Percentiles rank a stretch among this genome's conserved stretches.
Evolutionary conservation across 2,888 invertebrate species (phyloP).

Genomic region (Phragmatobia fuliginosa): DNA sequence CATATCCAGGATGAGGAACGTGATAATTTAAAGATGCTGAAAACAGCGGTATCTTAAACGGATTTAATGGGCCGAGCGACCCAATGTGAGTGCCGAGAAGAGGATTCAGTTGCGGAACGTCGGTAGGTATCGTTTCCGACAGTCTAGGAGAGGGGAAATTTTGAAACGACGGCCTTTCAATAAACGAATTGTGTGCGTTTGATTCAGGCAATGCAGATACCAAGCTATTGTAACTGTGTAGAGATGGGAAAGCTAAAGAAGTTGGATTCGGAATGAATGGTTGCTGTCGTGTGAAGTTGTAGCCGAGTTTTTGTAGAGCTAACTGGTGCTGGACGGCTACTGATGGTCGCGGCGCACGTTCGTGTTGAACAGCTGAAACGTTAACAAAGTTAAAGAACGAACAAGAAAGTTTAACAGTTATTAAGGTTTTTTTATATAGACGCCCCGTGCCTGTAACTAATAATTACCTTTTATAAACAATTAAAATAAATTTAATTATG

Average conservation of each 20-base stretch:
- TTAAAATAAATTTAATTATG: too few species aligned
- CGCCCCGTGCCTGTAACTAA: too few species aligned
- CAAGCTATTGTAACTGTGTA: conserved; percentile 62
- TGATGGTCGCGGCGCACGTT: conserved; percentile 91
- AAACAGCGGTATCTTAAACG: conserved; percentile 77
- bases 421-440: too few species aligned
- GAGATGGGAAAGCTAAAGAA: conserved; percentile 64
- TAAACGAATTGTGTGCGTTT: conserved; percentile 59
- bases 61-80: conserved; percentile 64
- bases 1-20: conserved; percentile 74
- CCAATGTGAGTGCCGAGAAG: conserved; percentile 59
- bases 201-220: conserved; percentile 61
- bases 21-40: conserved; percentile 74
- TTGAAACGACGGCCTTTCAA: conserved; percentile 68
- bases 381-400: too few species aligned
- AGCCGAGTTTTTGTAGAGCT: conserved; percentile 82
- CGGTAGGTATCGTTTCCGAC: conserved; percentile 59
- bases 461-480: too few species aligned
- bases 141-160: conserved; percentile 63
- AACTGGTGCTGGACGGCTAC: conserved; percentile 67
- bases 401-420: too few species aligned
- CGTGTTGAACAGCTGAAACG: conserved; percentile 94
- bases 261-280: conserved; percentile 61
- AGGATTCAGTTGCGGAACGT: conserved; percentile 61
- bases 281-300: conserved; percentile 73